Evolutionary conservation across 2,113 vertebrate species (phyloP), one percentile per base, ranked within the genome.

Genomic region (Hymenochirus boettgeri): DNA sequence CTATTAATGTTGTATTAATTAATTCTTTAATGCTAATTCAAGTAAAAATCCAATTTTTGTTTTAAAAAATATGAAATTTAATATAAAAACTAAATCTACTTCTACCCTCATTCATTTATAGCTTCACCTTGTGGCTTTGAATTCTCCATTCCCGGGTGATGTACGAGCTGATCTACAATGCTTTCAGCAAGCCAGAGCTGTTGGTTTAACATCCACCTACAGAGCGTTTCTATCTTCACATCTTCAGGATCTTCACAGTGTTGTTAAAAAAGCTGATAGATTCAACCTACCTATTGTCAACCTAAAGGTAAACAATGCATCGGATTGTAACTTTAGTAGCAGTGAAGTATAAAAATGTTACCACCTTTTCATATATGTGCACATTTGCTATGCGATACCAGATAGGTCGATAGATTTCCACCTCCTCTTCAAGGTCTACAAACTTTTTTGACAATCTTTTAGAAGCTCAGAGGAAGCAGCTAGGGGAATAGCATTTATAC

Each of bases 71-170:
- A n/a, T n/a, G n/a, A n/a, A n/a, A n/a, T n/a, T n/a, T n/a, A n/a
- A n/a, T n/a, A n/a, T n/a, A n/a, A n/a, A n/a, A n/a, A n/a, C n/a
- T n/a, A n/a, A n/a, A n/a, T n/a, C n/a, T n/a, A n/a, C 29, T 31
- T 5, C 29, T 31, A 10, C 29, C 37, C 50, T 47, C 4, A 56
- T 67, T 51, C 33, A 15, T 25, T 70, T 65, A 25, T 76, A 99
- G 96, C 86, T 99, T 57, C 91, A 86, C 63, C 78, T 98, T 63
- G 91, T 92, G 42, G 96, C 96, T 21, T 76, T 98, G 78, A 99
- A 99, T 72, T 83, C 76, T 0, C 96, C 96, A 0, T 79, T 91
- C 76, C 80, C 92, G 0, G 96, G 96, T 2, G 82, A 93, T 73
- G 73, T 97, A 73, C 73, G 85, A 9, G 91, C 87, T 0, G 94